phyloP scores from a whole-genome alignment of 1,140 invertebrate genomes.

The Protaetia brevitarsis region DNA sequence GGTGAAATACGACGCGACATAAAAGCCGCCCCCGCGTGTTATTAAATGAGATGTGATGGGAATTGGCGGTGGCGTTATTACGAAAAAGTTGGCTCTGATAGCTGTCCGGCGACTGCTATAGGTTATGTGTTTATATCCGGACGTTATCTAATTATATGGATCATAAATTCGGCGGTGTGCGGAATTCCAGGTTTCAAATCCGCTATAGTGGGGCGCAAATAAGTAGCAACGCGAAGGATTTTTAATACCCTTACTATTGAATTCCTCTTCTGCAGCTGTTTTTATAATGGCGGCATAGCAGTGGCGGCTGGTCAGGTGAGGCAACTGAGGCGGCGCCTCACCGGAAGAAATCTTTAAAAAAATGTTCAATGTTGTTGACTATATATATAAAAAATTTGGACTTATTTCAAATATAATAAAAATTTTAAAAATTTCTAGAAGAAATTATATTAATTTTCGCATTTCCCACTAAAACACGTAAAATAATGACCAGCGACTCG shows the following conservation, averaged over 20 bases:
- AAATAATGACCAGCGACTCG: no score
- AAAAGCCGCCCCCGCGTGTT: constrained; percentile 16
- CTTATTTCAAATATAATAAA: no score
- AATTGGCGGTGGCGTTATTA: constrained; percentile 17
- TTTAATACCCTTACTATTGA: background rate
- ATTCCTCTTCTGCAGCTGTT: no score
- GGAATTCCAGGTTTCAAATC: background rate
- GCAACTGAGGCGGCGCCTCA: no score
- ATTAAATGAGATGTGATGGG: constrained; percentile 23
- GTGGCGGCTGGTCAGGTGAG: no score
- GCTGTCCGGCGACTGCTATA: background rate
- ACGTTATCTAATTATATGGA: constrained; percentile 22
- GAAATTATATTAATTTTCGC: no score
- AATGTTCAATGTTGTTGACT: no score
- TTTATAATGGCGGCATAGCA: no score
- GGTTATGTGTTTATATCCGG: constrained; percentile 22
- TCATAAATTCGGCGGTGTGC: constrained; percentile 8
- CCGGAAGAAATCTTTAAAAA: no score
- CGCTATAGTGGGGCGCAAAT: background rate
- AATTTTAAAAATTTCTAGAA: no score
- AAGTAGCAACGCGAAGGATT: background rate
- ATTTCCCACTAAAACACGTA: no score
- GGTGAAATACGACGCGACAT: constrained; percentile 5
- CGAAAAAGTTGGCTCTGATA: constrained; percentile 10
- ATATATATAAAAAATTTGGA: no score